Evolutionary conservation across 2,797 vertebrate species (phyloP).

Genomic region (Macropodus opercularis): DNA sequence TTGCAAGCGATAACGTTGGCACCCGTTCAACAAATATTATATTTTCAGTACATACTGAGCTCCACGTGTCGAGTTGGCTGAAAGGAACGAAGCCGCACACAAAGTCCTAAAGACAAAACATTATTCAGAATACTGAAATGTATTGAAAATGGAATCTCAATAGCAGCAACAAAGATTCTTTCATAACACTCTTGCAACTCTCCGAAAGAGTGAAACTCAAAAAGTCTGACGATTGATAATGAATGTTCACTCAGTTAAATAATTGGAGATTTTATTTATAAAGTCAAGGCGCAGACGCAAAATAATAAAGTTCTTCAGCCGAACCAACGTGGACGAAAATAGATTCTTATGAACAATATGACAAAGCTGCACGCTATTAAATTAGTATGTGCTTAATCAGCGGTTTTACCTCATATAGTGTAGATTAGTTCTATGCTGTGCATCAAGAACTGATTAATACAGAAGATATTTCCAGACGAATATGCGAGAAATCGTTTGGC

Average conservation of each 20-base stretch:
- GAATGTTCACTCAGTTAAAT: neutral
- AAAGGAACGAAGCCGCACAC: neutral
- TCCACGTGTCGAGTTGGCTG: neutral
- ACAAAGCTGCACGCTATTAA: too few species aligned
- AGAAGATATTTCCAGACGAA: neutral
- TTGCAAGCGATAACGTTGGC: slow-evolving; percentile 26
- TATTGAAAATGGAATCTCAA: neutral
- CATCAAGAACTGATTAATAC: neutral
- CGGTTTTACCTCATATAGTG: too few species aligned
- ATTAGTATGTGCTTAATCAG: too few species aligned
- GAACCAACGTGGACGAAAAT: too few species aligned
- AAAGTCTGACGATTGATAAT: neutral
- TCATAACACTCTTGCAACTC: neutral
- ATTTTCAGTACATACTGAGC: neutral
- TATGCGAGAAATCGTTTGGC: neutral
- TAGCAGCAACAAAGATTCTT: neutral
- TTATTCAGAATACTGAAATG: neutral
- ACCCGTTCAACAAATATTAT: slow-evolving; percentile 24
- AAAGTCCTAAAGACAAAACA: neutral
- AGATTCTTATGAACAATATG: too few species aligned
- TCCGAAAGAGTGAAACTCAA: neutral
- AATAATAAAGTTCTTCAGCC: too few species aligned
- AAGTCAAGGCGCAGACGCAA: too few species aligned
- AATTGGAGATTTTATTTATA: too few species aligned
- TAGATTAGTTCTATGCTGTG: too few species aligned